Conservation (phyloP, 1,140 invertebrate species). For the Prorops nasuta region DNA sequence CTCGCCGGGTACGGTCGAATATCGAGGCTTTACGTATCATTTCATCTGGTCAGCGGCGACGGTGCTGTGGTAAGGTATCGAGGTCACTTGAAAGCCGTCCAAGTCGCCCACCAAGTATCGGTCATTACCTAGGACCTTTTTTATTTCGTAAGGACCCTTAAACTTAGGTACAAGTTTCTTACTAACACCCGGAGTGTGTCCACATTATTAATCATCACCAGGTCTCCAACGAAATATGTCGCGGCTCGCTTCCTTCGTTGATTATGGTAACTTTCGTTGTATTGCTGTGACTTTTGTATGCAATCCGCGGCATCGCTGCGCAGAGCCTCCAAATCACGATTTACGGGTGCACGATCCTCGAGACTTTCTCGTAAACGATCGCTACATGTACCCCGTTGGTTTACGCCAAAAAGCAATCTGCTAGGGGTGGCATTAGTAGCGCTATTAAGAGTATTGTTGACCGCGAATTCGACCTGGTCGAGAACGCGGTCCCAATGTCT, state of each 20-base stretch:
- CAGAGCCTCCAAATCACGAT: background rate
- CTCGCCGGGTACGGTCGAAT: too few relatives aligned
- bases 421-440: background rate
- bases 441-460: background rate
- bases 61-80: conserved; percentile 2
- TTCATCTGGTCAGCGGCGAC: too few relatives aligned
- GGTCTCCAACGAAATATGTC: background rate
- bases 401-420: background rate
- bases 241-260: background rate
- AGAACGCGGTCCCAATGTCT: background rate
- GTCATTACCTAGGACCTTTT: background rate
- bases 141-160: background rate
- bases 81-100: background rate
- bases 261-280: background rate
- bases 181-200: background rate
- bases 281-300: background rate
- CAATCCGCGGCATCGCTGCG: background rate
- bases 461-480: background rate
- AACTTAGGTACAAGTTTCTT: background rate
- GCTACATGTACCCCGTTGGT: background rate
- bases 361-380: background rate
- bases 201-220: background rate
- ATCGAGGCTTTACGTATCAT: too few relatives aligned
- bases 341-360: background rate
- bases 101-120: background rate